Evolutionary conservation across 2,797 vertebrate genomes (phyloP), one percentile per base, ranked within the genome.

Genomic region (Crenichthys baileyi): DNA sequence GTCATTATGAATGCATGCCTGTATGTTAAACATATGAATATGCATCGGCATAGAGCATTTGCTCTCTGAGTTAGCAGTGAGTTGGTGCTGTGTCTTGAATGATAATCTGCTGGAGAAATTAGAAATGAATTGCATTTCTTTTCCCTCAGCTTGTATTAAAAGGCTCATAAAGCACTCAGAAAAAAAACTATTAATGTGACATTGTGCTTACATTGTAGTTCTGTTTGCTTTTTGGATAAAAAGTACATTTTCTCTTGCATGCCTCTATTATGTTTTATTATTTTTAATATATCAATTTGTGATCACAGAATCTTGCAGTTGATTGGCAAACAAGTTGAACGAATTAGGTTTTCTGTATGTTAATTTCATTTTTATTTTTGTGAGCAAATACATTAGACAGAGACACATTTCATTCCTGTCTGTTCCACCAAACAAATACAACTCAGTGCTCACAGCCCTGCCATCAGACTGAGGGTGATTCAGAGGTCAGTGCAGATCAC

Each of bases 21-120:
- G 94, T 95, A 95, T 88, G 93, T 95, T 95, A 95, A 96, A 96
- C 95, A 95, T 93, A 96, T 96, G 94, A 96, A 96, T 96, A 96
- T 96, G 94, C 95, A 96, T 95, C 88, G 82, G 79, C 90, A 90
- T 88, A 92, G 86, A 93, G 92, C 93, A 91, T 93, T 93, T 93
- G 92, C 93, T 93, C 89, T 94, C 91, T 87, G 94, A 92, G 93
- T 94, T 91, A 88, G 87, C 83, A 75, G 90, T 73, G 90, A 92
- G 89, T 87, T 88, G 84, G 83, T 18, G 83, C 16, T 95, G 95
- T 96, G 95, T 94, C 89, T 90, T 74, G 95, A 96, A 95, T 96
- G 93, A 93, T 93, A 95, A 95, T 87, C 84, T 12, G 46, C 46
- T 78, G 8, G 55, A 79, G 77, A 87, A 91, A 92, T 9, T 48